A percentile compares a stretch with the other conserved stretches of the same genome.
phyloP scores from a whole-genome alignment of 30 jellyfish, hydroid and myxozoan species.

The Cassiopea andromeda region DNA sequence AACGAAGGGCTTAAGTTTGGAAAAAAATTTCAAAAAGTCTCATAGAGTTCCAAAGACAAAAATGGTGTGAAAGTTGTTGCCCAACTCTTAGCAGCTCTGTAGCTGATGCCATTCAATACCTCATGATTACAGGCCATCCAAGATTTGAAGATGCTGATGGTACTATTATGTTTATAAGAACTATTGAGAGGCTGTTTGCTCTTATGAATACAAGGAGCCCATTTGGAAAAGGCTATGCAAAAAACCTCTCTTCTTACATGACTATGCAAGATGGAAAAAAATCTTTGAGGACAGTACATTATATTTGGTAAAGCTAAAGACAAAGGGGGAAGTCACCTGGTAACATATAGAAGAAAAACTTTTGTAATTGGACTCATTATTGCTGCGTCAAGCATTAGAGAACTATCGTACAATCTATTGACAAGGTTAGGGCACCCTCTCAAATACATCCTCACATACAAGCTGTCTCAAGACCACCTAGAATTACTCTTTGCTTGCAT shows the following conservation, averaged over 20 bases:
- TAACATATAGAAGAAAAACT: slow-evolving; percentile 14
- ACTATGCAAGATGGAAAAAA: background rate
- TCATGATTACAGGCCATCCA: background rate
- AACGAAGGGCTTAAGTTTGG: background rate
- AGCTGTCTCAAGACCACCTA: slow-evolving; percentile 35
- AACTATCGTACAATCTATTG: background rate
- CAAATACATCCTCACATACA: slow-evolving; percentile 15
- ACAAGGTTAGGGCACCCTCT: slow-evolving; percentile 3
- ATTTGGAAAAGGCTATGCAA: background rate
- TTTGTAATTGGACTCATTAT: background rate
- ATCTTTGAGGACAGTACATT: background rate
- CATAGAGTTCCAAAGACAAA: slow-evolving; percentile 50
- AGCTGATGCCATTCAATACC: slow-evolving; percentile 3
- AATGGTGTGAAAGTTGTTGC: slow-evolving; percentile 64
- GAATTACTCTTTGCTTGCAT: slow-evolving; percentile 41
- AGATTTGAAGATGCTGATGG: background rate
- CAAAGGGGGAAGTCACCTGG: slow-evolving; percentile 3
- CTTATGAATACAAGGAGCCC: slow-evolving; percentile 4
- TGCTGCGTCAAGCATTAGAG: background rate
- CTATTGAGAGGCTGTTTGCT: slow-evolving; percentile 1
- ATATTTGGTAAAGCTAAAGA: background rate
- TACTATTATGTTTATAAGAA: slow-evolving; percentile 4
- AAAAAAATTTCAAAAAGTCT: slow-evolving; percentile 13
- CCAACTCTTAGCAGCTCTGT: slow-evolving; percentile 32
- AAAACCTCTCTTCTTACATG: background rate